Base-by-base conservation (phyloP, 2,113 vertebrate genomes). In the Pantherophis guttatus region DNA sequence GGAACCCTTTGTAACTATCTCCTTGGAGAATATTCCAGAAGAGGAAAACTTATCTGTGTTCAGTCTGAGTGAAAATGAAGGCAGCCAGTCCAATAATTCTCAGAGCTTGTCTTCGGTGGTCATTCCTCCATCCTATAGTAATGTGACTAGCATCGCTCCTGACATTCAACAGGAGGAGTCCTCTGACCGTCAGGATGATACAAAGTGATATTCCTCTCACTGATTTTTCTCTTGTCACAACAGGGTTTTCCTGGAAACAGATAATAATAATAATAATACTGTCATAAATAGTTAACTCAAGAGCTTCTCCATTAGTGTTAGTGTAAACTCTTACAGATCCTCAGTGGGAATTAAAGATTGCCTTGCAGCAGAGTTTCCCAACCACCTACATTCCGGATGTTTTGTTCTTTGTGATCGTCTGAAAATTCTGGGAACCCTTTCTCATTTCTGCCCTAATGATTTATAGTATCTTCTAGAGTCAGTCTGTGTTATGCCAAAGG, bases 51-150 rank as follows among this genome's bases (percentile, higher is more conserved):
- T 97, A 21, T 98, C 98, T 93, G 97, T 96, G 8, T 94, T 96
- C 59, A 97, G 97, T 95, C 97, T 98, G 44, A 95, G 96, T 52
- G 97, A 98, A 92, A 96, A 97, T 94, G 97, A 96, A 3, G 96
- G 96, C 13, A 96, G 96, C 0, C 92, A 92, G 54, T 44, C 90
- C 5, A 95, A 97, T 58, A 94, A 92, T 88, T 92, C 93, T 26
- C 90, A 94, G 75, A 96, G 97, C 44, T 54, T 94, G 44, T 97
- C 96, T 93, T 95, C 95, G 86, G 90, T 97, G 55, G 98, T 98
- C 0, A 98, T 98, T 0, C 98, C 98, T 6, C 98, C 98, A 2
- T 98, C 97, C 86, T 98, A 98, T 65, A 97, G 98, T 96, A 98
- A 97, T 24, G 96, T 97, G 70, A 98, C 98, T 15, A 94, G 97